Evolutionary conservation across 2,888 invertebrate species (phyloP).

Genomic region (Orchesella flavescens): DNA sequence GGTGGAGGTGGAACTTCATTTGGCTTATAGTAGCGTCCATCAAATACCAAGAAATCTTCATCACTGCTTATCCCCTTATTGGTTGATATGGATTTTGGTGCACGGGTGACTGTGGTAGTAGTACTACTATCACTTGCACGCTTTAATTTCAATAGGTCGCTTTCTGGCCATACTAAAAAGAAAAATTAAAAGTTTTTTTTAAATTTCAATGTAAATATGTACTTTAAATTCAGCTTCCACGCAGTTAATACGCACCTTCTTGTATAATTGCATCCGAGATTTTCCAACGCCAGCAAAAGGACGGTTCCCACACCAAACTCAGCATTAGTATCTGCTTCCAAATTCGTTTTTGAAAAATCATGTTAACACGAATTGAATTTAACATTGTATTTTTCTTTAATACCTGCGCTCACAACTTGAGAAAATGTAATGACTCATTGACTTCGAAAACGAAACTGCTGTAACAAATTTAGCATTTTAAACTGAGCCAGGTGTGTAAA

Average conservation of each 20-base stretch:
- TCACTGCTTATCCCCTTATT: background rate
- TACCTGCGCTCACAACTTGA: background rate
- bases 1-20: constrained; percentile 44
- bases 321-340: constrained; percentile 1
- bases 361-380: too few species aligned
- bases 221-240: background rate
- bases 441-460: constrained; percentile 19
- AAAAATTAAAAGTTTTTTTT: background rate
- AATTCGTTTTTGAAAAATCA: background rate
- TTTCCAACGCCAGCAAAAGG: constrained; percentile 29
- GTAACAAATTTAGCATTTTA: too few species aligned
- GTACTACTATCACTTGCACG: constrained; percentile 21
- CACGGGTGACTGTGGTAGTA: background rate
- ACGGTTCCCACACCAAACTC: constrained; percentile 13
- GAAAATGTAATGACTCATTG: constrained; percentile 4
- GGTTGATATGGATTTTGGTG: background rate
- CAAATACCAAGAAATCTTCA: constrained; percentile 29
- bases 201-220: constrained; percentile 1
- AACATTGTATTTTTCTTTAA: background rate
- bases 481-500: too few species aligned
- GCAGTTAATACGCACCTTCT: constrained; percentile 16
- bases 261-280: constrained; percentile 34
- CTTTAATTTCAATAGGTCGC: constrained; percentile 8
- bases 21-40: constrained; percentile 40
- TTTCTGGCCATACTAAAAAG: constrained; percentile 39